Conservation (phyloP, 2,113 vertebrate genomes). For the Alexandromys fortis region DNA sequence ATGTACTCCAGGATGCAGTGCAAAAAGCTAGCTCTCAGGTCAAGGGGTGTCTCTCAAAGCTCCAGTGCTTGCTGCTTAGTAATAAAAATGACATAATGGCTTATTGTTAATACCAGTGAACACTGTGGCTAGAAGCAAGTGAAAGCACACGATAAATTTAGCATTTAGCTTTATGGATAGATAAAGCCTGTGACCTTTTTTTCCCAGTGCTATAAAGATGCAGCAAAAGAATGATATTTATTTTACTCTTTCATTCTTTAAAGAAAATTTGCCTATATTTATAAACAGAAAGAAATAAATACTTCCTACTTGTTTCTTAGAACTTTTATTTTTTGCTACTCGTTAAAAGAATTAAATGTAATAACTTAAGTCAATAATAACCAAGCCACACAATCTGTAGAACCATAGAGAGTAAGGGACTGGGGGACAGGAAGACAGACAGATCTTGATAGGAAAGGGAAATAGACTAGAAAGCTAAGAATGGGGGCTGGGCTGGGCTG, state of each 20-base stretch:
- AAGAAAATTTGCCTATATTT: not conserved
- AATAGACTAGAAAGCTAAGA: not conserved
- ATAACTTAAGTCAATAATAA: not conserved
- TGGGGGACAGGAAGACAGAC: too few species aligned
- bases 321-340: not conserved
- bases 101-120: slow-evolving; percentile 7
- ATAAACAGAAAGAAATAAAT: slow-evolving; percentile 32
- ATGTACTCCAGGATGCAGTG: not conserved
- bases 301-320: not conserved
- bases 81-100: not conserved
- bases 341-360: slow-evolving; percentile 11
- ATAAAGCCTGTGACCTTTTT: not conserved
- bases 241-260: slow-evolving; percentile 23
- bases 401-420: not conserved
- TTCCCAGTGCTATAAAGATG: not conserved
- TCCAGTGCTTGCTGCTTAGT: not conserved
- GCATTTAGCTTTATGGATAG: slow-evolving; percentile 8
- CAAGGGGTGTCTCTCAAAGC: not conserved
- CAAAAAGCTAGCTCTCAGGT: not conserved
- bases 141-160: slow-evolving; percentile 36
- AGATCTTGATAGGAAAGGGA: not conserved
- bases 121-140: not conserved
- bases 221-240: not conserved
- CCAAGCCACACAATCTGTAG: not conserved
- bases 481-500: not conserved